A percentile compares a stretch with the other conserved stretches of the same genome.
phyloP scores from a whole-genome alignment of 2,888 invertebrate species.

The Agrochola macilenta region DNA sequence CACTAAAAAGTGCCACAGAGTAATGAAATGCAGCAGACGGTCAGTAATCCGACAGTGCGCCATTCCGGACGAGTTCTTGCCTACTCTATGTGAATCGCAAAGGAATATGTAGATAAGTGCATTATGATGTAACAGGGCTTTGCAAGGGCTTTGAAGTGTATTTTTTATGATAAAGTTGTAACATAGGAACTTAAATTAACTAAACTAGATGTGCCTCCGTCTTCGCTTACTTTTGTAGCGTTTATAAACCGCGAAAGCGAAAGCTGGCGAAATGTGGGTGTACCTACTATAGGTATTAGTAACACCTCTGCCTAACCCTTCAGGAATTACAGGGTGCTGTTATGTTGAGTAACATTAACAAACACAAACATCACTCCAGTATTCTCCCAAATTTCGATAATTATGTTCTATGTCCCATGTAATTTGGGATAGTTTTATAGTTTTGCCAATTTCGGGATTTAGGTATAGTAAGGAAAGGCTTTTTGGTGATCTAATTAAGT shows the following conservation, averaged over 20 bases:
- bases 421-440: not conserved
- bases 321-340: no score
- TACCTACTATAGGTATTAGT: no score
- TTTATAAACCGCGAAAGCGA: not conserved
- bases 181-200: not conserved
- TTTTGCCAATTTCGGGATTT: not conserved
- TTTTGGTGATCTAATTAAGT: no score
- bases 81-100: conserved; percentile 39
- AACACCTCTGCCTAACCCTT: no score
- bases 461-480: no score
- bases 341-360: no score
- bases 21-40: conserved; percentile 56
- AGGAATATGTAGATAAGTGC: conserved; percentile 55
- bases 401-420: not conserved
- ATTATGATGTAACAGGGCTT: conserved; percentile 26
- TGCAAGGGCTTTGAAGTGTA: conserved; percentile 14
- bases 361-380: not conserved
- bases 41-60: conserved; percentile 42
- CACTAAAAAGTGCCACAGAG: conserved; percentile 43
- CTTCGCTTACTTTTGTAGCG: not conserved
- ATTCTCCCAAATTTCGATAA: not conserved
- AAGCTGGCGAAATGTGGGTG: no score
- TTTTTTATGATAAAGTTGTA: conserved; percentile 10
- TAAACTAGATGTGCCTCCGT: no score
- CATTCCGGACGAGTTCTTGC: conserved; percentile 43